Conservation (phyloP, 2,888 invertebrate genomes). For the Disparrhopalites patrizii region DNA sequence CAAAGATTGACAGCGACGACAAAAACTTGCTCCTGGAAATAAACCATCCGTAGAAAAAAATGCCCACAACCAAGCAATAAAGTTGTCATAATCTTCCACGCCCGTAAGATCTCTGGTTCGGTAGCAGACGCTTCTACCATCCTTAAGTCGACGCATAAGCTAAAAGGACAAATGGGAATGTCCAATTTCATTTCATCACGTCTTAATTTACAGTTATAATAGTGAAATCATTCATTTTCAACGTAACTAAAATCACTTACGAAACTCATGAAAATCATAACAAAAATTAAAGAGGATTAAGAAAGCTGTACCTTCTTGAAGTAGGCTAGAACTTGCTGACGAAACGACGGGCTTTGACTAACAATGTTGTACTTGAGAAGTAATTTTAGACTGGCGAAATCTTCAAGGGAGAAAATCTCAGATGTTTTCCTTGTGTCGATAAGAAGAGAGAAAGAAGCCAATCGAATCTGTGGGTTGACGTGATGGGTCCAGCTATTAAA, state of each 20-base stretch:
- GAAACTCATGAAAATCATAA: no score
- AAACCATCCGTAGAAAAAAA: conserved; percentile 57
- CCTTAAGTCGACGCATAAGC: conserved; percentile 56
- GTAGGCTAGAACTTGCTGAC: conserved; percentile 65
- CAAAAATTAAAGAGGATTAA: no score
- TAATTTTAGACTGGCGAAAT: conserved; percentile 61
- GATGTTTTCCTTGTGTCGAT: conserved; percentile 71
- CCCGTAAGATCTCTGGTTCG: conserved; percentile 28
- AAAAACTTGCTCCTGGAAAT: conserved; percentile 62
- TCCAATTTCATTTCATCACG: no score
- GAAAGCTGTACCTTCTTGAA: conserved; percentile 75
- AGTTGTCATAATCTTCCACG: conserved; percentile 53
- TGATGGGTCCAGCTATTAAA: conserved; percentile 39
- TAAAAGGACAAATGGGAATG: no score
- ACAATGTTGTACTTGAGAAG: conserved; percentile 68
- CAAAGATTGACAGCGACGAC: conserved; percentile 59
- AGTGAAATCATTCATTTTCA: no score
- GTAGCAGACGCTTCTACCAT: conserved; percentile 51
- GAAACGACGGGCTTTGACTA: conserved; percentile 63
- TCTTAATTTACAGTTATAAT: no score
- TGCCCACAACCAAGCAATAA: conserved; percentile 55
- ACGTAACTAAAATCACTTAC: no score
- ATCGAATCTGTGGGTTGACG: conserved; percentile 58
- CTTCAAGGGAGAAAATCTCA: conserved; percentile 60
- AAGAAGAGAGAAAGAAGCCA: conserved; percentile 65